Conservation (phyloP, 2,113 vertebrate species). For the Mola mola region DNA sequence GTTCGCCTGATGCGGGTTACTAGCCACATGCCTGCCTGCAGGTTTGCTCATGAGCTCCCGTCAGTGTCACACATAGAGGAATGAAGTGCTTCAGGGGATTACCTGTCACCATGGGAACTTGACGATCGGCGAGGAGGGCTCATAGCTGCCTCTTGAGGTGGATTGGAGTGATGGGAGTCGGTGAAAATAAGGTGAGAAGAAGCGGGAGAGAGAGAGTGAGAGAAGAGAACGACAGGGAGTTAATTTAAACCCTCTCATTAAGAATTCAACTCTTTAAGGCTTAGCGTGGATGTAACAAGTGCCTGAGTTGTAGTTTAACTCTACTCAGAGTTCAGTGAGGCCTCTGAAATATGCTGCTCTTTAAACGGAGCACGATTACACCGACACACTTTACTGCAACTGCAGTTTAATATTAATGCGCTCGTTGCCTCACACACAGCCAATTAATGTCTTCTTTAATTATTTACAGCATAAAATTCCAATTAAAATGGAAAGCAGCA, state of each 20-base stretch:
- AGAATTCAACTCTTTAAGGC: constrained; percentile 31
- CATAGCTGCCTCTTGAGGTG: constrained; percentile 75
- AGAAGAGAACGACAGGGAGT: background rate
- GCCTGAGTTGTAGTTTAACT: constrained; percentile 20
- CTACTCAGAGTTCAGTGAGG: constrained; percentile 6
- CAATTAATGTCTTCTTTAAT: constrained; percentile 5
- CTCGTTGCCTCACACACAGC: background rate
- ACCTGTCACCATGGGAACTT: constrained; percentile 81
- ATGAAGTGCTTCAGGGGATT: constrained; percentile 49
- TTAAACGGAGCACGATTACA: constrained; percentile 27
- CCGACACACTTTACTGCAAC: constrained; percentile 1
- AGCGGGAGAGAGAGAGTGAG: constrained; percentile 4
- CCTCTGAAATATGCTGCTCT: constrained; percentile 14
- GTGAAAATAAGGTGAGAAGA: background rate
- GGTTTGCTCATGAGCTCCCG: background rate
- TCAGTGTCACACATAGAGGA: constrained; percentile 8
- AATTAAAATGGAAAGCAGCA: constrained; percentile 13
- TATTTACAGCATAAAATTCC: constrained; percentile 27
- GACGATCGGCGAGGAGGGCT: constrained; percentile 72
- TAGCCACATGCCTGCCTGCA: background rate
- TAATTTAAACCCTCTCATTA: constrained; percentile 38
- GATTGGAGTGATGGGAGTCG: constrained; percentile 8
- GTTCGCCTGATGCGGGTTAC: background rate
- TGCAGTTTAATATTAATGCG: constrained; percentile 11
- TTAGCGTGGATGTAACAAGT: background rate